A percentile compares a stretch with the other conserved stretches of the same genome.
Evolutionary conservation across 2,888 invertebrate genomes (phyloP).

Genomic region (Leuctra nigra): DNA sequence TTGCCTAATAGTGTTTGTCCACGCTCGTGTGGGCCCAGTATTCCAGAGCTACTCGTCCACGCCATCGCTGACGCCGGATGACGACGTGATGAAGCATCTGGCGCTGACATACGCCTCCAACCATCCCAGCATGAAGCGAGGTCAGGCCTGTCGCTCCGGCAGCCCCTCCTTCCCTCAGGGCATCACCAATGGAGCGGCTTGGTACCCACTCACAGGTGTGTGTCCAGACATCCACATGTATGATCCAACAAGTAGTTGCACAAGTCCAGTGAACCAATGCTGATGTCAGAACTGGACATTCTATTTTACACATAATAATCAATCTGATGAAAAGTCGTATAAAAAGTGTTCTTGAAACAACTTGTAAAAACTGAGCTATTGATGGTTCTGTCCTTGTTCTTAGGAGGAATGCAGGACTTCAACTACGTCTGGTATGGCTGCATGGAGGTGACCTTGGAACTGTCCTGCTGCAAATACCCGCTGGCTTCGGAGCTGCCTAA

Average conservation of each 20-base stretch:
- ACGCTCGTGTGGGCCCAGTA: slow-evolving; percentile 54
- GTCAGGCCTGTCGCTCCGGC: slow-evolving; percentile 42
- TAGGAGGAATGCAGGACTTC: slow-evolving; percentile 62
- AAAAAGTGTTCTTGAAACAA: no score
- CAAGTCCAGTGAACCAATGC: no score
- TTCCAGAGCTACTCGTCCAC: slow-evolving; percentile 76
- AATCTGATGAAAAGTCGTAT: no score
- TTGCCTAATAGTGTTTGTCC: slow-evolving; percentile 34
- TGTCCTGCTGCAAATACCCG: slow-evolving; percentile 63
- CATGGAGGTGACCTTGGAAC: slow-evolving; percentile 59
- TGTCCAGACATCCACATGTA: no score
- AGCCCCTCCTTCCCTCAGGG: slow-evolving; percentile 47
- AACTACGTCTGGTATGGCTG: slow-evolving; percentile 58
- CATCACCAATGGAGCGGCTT: slow-evolving; percentile 59
- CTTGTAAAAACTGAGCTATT: no score
- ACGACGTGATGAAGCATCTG: slow-evolving; percentile 55
- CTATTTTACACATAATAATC: no score
- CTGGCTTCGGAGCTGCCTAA: slow-evolving; percentile 41
- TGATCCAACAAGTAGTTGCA: no score
- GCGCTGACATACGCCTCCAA: slow-evolving; percentile 50
- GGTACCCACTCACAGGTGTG: slow-evolving; percentile 52
- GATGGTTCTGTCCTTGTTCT: not conserved
- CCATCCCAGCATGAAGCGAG: slow-evolving; percentile 51
- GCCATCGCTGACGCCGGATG: slow-evolving; percentile 52
- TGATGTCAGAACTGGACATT: no score